Evolutionary conservation across 2,797 vertebrate species (phyloP).

Genomic region (Lepilemur ruficaudatus): DNA sequence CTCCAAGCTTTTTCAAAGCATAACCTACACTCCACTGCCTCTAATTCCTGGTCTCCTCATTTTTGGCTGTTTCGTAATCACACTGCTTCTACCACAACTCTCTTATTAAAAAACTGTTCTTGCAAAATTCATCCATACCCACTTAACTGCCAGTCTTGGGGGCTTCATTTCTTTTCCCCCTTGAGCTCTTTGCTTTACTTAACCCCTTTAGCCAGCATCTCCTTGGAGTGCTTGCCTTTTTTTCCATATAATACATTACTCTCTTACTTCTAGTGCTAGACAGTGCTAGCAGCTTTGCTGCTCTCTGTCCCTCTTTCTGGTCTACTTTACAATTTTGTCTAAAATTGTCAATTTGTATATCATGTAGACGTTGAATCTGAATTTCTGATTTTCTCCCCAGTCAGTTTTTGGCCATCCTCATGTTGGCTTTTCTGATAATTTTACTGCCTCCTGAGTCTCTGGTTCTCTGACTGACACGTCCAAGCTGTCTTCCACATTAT

Average conservation of each 20-base stretch:
- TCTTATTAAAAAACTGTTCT: constrained; percentile 18
- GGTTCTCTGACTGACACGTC: neutral
- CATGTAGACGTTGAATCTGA: neutral
- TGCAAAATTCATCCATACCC: constrained; percentile 24
- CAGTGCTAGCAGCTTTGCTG: neutral
- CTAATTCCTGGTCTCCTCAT: constrained; percentile 7
- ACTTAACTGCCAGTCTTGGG: neutral
- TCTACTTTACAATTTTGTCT: neutral
- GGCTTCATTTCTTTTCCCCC: neutral
- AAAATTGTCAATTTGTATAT: neutral
- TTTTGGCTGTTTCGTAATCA: constrained; percentile 21
- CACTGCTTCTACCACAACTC: neutral
- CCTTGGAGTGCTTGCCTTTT: neutral
- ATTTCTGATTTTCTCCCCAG: neutral
- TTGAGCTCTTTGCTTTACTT: constrained; percentile 41
- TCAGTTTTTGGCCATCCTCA: neutral
- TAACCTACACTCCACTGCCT: neutral
- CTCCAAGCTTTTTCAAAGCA: neutral
- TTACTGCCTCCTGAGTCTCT: neutral
- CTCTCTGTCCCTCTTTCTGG: neutral
- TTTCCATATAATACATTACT: neutral
- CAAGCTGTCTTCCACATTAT: neutral
- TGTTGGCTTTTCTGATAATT: constrained; percentile 1
- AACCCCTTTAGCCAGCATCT: neutral
- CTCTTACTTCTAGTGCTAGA: constrained; percentile 15